phyloP scores from a whole-genome alignment of 2,888 invertebrate species.

The Creontiades dilutus region DNA sequence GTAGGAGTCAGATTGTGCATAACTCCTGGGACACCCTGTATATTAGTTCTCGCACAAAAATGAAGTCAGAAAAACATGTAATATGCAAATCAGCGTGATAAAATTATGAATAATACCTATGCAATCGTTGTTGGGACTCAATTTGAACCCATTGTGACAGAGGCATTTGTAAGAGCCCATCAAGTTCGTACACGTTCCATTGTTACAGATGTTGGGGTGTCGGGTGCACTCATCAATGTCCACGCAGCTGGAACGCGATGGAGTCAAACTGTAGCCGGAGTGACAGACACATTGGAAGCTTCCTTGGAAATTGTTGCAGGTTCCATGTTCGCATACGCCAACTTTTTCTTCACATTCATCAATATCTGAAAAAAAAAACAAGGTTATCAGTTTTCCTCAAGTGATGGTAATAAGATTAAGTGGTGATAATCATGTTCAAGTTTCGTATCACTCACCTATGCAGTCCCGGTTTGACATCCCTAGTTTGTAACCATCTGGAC shows the following conservation, averaged over 20 bases:
- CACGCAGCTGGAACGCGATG: conserved; percentile 83
- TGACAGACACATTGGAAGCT: conserved; percentile 89
- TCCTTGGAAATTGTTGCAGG: conserved; percentile 88
- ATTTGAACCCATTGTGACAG: conserved; percentile 87
- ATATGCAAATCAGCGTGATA: no score
- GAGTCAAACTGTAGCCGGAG: conserved; percentile 85
- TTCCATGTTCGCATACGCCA: conserved; percentile 86
- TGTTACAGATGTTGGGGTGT: conserved; percentile 87
- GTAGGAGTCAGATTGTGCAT: no score
- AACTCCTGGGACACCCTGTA: no score
- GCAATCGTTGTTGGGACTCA: conserved; percentile 89
- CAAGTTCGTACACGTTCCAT: conserved; percentile 87
- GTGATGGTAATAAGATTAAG: no score
- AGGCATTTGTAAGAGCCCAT: conserved; percentile 86
- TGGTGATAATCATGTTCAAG: no score
- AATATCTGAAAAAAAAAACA: conserved; percentile 80
- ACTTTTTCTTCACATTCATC: conserved; percentile 86
- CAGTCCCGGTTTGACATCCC: conserved; percentile 80
- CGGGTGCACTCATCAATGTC: conserved; percentile 87
- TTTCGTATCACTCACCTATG: conserved; percentile 78
- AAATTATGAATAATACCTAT: conserved; percentile 83
- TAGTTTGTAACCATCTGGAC: conserved; percentile 84
- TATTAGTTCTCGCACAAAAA: no score
- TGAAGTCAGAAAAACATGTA: no score
- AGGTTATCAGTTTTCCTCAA: no score